These are phyloP conservation scores for Peromyscus melanophrys DNA, from an alignment of 2,797 vertebrate genomes.

Conservation along the genomic window DNA sequence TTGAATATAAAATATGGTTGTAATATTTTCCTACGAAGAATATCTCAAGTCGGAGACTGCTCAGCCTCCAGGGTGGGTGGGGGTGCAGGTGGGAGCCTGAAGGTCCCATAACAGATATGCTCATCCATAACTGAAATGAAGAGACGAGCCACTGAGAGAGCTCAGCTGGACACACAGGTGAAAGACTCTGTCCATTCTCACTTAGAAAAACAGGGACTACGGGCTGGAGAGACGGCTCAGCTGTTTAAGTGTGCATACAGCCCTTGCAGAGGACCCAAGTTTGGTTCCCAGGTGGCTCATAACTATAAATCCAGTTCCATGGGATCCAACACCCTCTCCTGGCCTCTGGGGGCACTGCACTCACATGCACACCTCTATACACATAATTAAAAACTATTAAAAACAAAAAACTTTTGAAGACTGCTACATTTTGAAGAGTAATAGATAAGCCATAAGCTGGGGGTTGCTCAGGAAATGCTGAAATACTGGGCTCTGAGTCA, in stretches of 20 bases:
- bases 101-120: accelerated
- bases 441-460: conserved; percentile 87
- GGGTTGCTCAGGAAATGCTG: conserved; percentile 83
- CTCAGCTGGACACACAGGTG: background rate
- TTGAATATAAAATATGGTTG: background rate
- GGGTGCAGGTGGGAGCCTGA: background rate
- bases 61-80: accelerated
- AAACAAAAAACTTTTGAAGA: background rate
- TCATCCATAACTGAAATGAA: background rate
- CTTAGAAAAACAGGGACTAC: background rate
- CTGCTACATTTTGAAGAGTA: conserved; percentile 65
- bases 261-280: background rate
- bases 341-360: background rate
- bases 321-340: background rate
- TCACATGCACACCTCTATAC: background rate
- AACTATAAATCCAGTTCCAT: background rate
- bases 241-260: too few relatives aligned
- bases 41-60: background rate
- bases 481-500: conserved; percentile 84
- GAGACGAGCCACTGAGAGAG: background rate
- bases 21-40: background rate
- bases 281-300: background rate
- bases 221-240: background rate
- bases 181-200: background rate
- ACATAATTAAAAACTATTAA: background rate